Conservation (phyloP, 2,113 vertebrate species). For the Gopherus flavomarginatus region DNA sequence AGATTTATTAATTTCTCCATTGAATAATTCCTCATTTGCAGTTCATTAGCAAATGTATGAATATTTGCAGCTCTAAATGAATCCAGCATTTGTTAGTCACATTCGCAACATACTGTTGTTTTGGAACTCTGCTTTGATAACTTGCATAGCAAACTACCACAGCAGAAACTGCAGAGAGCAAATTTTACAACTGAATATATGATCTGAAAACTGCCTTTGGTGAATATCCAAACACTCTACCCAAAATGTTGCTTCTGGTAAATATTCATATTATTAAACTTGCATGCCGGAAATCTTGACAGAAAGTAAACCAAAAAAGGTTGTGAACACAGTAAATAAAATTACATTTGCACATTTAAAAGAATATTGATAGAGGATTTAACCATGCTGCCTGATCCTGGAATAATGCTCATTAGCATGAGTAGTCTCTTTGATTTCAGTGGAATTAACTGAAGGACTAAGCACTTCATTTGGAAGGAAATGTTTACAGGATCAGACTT, state of each 20-base stretch:
- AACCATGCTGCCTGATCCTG: background rate
- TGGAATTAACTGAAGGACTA: rapidly evolving
- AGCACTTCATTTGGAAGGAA: background rate
- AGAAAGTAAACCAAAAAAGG: background rate
- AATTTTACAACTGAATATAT: background rate
- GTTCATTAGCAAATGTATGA: background rate
- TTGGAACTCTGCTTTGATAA: background rate
- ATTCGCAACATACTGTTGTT: background rate
- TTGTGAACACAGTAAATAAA: background rate
- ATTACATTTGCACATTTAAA: background rate
- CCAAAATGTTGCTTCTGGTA: background rate
- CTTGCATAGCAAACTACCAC: background rate
- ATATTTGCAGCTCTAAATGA: background rate
- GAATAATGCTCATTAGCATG: background rate
- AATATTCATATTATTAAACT: background rate
- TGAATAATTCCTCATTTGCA: background rate
- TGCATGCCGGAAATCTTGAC: background rate
- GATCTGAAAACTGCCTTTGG: background rate
- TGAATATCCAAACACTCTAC: background rate
- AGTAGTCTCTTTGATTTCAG: background rate
- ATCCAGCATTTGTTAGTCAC: background rate
- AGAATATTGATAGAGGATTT: background rate
- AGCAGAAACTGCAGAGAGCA: background rate
- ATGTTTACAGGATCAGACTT: background rate
- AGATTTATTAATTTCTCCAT: background rate